These are phyloP conservation scores for Labeo catla DNA, from an alignment of 2,113 vertebrate genomes.

Conservation along the genomic window DNA sequence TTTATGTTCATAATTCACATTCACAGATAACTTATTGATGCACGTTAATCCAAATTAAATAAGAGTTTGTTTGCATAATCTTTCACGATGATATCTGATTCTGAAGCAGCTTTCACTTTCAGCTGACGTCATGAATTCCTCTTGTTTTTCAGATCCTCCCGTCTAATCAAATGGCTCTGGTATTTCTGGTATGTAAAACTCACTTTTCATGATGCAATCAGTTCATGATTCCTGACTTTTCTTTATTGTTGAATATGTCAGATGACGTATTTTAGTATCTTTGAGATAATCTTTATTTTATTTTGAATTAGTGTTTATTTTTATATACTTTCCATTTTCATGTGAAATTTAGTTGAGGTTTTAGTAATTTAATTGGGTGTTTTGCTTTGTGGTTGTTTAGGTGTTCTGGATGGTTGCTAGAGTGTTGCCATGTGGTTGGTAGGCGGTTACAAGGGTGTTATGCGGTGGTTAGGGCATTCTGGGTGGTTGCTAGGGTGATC, in stretches of 20 bases:
- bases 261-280: background rate
- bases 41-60: background rate
- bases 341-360: too few species aligned
- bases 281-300: too few species aligned
- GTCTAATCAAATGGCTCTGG: background rate
- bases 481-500: too few species aligned
- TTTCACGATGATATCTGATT: background rate
- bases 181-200: background rate
- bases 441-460: too few species aligned
- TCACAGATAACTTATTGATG: background rate
- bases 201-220: background rate
- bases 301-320: too few species aligned
- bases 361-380: too few species aligned
- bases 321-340: too few species aligned
- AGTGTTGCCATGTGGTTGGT: too few species aligned
- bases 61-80: background rate
- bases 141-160: background rate
- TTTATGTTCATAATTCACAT: background rate
- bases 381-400: too few species aligned
- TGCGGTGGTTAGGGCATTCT: too few species aligned
- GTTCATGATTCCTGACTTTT: background rate
- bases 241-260: background rate
- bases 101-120: background rate
- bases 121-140: background rate
- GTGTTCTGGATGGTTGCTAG: too few species aligned